These are phyloP conservation scores for Therioaphis trifolii DNA, from an alignment of 2,888 invertebrate genomes.

Conservation along the genomic window DNA sequence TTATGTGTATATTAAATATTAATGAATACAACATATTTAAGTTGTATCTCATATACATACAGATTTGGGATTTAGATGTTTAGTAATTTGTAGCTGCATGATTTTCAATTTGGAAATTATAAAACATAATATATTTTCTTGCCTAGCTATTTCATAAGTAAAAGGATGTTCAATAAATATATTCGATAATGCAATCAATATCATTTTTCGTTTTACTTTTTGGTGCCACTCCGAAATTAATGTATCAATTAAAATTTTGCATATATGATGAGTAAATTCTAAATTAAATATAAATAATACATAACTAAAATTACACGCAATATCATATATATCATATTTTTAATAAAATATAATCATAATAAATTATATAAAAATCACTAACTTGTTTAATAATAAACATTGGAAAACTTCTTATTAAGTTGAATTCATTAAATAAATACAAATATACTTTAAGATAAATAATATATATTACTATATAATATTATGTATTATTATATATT, in stretches of 20 bases:
- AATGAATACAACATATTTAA: background rate
- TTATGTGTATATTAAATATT: background rate
- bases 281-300: background rate
- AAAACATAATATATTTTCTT: slow-evolving; percentile 10
- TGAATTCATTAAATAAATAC: too few species aligned
- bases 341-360: too few species aligned
- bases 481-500: background rate
- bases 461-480: too few species aligned
- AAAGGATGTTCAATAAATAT: slow-evolving; percentile 36
- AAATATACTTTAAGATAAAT: background rate
- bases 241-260: slow-evolving; percentile 19
- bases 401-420: too few species aligned
- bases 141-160: background rate
- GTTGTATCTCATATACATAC: slow-evolving; percentile 8
- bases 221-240: slow-evolving; percentile 35
- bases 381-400: too few species aligned
- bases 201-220: slow-evolving; percentile 31
- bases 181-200: slow-evolving; percentile 47
- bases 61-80: slow-evolving; percentile 34
- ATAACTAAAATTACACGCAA: too few species aligned
- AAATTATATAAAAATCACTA: too few species aligned
- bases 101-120: slow-evolving; percentile 41
- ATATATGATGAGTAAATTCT: slow-evolving; percentile 20
- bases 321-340: too few species aligned
- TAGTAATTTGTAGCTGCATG: slow-evolving; percentile 18